These are phyloP conservation scores for Papilio gigon DNA, from an alignment of 2,888 invertebrate species.

Conservation along the genomic window DNA sequence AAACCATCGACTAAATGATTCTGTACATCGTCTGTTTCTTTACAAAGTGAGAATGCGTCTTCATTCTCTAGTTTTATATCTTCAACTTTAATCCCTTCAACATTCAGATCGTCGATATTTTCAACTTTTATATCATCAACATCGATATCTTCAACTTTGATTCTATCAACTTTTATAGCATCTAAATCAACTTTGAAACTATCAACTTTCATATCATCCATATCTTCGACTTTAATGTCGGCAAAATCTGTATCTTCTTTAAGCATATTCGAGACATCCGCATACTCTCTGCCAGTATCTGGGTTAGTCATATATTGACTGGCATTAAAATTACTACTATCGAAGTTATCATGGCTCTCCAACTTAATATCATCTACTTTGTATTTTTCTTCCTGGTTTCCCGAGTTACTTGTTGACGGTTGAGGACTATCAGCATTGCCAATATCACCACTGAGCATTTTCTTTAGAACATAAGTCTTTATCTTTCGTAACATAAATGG, in stretches of 20 bases:
- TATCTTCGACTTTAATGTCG: constrained; percentile 77
- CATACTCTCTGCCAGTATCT: constrained; percentile 68
- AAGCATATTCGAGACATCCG: constrained; percentile 65
- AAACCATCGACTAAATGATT: constrained; percentile 74
- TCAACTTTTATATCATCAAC: constrained; percentile 71
- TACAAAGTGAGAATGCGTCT: constrained; percentile 69
- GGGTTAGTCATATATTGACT: constrained; percentile 68
- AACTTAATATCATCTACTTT: constrained; percentile 72
- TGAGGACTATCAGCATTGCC: constrained; percentile 69
- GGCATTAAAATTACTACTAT: constrained; percentile 69
- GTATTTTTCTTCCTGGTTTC: constrained; percentile 64
- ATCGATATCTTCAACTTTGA: constrained; percentile 73
- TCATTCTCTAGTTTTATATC: constrained; percentile 75
- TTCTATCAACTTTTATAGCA: constrained; percentile 71
- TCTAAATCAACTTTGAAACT: constrained; percentile 73
- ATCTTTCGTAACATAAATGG: constrained; percentile 89
- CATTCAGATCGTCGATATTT: constrained; percentile 69
- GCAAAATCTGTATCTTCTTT: constrained; percentile 74
- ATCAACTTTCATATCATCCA: constrained; percentile 77
- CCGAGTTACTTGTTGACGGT: constrained; percentile 62
- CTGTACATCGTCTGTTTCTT: constrained; percentile 67
- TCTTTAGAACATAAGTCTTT: constrained; percentile 83
- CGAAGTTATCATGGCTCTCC: constrained; percentile 69
- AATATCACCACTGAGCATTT: constrained; percentile 63
- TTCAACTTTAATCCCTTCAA: constrained; percentile 71